Evolutionary conservation across 2,888 invertebrate genomes (phyloP).

Genomic region (Tetranychus truncatus): DNA sequence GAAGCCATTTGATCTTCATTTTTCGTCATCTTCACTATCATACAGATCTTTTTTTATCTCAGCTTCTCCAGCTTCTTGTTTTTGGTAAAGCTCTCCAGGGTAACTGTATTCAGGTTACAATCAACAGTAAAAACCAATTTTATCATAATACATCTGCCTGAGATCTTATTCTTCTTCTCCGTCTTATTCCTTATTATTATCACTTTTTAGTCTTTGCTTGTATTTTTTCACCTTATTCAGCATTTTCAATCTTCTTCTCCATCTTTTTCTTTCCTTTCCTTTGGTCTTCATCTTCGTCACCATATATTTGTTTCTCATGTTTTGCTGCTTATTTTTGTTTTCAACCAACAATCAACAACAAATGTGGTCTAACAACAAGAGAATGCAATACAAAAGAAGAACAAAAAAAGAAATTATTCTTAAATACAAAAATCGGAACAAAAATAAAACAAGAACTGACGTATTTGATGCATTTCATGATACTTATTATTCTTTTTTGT

Average conservation of each 20-base stretch:
- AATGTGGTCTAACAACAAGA: neutral
- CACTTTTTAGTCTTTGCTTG: neutral
- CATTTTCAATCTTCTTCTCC: constrained; percentile 1
- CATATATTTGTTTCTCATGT: too few relatives aligned
- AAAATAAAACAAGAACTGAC: too few relatives aligned
- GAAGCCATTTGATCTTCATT: neutral
- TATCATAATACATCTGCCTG: neutral
- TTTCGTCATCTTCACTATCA: neutral
- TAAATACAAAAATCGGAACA: too few relatives aligned
- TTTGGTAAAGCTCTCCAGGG: neutral
- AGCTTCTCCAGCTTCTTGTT: neutral
- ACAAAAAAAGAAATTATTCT: too few relatives aligned
- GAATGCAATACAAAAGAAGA: too few relatives aligned
- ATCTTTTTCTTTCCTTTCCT: neutral
- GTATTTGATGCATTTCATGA: too few relatives aligned
- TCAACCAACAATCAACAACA: neutral
- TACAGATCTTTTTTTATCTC: neutral
- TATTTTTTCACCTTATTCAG: neutral
- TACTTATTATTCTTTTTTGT: too few relatives aligned
- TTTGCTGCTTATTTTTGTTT: too few relatives aligned
- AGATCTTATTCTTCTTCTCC: neutral
- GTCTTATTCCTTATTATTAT: neutral
- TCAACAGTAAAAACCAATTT: constrained; percentile 1
- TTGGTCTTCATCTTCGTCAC: neutral
- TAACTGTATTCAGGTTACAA: neutral